Base-by-base conservation (phyloP, 2,888 invertebrate species). In the Cotesia congregata region DNA sequence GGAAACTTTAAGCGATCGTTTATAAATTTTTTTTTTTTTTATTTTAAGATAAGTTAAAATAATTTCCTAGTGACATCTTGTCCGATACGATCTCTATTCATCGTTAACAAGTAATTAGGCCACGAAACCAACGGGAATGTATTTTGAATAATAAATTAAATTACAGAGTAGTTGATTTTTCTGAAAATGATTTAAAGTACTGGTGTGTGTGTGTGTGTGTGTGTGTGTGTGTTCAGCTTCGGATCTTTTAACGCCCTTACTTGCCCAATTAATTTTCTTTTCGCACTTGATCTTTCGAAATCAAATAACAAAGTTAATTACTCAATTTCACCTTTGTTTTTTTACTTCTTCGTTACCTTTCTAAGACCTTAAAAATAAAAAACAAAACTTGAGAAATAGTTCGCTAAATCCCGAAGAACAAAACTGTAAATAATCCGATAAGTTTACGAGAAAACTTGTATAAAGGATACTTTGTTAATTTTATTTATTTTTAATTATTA, bases 121-220 rank as follows among this genome's bases (percentile, higher is more conserved):
- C 71, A 71, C 50, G 50, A 2, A 50, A 71, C 20, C 61, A 61
- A 20, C 20, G 71, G 38, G 6, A 61, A 60, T 38, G 71, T n/a
- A 71, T n/a, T 71, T 71, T 50, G 71, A 71, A 71, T 71, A 71
- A 71, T 71, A 38, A 71, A 71, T 71, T 71, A 71, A 71, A 60
- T 60, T 39, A 6, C 39, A 61, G 60, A 1, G n/a, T 20, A 71
- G 38, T 61, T 20, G 17, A 59, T 69, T 71, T 20, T 71, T 61
- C 6, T 30, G 71, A 30, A 71, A 61, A 71, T 59, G 17, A n/a
- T 60, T 38, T 71, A 6, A 9, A 71, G 39, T 71, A 30, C 39
- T 39, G 15, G 15, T 61, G 12, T 50, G 12, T 71, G 30, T 30
- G 30, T 61, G n/a, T n/a, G n/a, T n/a, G n/a, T n/a, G n/a, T n/a